A percentile compares a stretch with the other conserved stretches of the same genome.
Evolutionary conservation across 92 coral and sea anemone genomes (phyloP).

Genomic region (Epizoanthus rinbou): DNA sequence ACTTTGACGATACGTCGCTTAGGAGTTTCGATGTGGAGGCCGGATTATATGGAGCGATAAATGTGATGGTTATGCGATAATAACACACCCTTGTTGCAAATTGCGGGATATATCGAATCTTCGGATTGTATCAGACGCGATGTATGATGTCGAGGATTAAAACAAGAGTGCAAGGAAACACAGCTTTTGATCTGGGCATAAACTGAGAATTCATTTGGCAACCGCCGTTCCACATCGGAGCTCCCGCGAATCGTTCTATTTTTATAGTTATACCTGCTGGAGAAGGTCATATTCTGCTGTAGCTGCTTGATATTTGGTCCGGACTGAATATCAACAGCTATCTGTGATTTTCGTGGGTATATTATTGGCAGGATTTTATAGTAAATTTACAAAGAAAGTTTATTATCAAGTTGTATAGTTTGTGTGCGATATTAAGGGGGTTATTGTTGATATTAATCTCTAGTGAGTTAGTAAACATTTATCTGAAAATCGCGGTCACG

Average conservation of each 20-base stretch:
- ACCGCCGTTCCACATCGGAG: conserved; percentile 33
- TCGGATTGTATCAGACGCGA: background rate
- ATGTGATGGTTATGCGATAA: background rate
- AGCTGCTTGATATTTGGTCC: conserved; percentile 20
- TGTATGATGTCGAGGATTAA: background rate
- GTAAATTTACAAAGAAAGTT: too few relatives aligned
- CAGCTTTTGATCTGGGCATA: background rate
- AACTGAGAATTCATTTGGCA: background rate
- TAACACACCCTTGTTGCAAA: background rate
- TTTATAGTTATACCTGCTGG: conserved; percentile 2
- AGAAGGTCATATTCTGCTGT: conserved; percentile 4
- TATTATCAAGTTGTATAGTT: background rate
- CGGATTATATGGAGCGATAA: background rate
- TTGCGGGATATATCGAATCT: background rate
- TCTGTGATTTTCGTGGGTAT: background rate
- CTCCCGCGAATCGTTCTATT: conserved; percentile 12
- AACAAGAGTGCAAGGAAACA: background rate
- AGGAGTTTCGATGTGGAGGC: conserved; percentile 27
- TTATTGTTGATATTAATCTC: background rate
- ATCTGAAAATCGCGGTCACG: conserved; percentile 25
- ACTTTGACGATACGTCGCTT: background rate
- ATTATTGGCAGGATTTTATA: too few relatives aligned
- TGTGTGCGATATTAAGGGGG: background rate
- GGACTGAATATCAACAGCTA: conserved; percentile 7
- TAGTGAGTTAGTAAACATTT: conserved; percentile 17